Conservation (phyloP, 2,888 invertebrate species). For the Cantharis flavilabris region DNA sequence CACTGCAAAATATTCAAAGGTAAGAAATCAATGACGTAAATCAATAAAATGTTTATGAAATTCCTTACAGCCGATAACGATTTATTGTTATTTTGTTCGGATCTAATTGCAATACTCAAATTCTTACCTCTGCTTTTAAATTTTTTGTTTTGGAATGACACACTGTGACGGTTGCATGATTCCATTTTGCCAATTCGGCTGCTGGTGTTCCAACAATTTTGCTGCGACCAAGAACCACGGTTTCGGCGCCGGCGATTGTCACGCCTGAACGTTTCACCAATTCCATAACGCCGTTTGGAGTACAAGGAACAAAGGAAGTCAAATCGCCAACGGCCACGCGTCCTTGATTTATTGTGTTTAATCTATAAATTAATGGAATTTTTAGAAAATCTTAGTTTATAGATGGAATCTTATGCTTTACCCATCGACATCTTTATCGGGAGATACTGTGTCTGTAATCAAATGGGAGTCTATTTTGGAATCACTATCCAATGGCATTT, state of each 20-base stretch:
- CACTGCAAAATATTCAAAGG: slow-evolving; percentile 43
- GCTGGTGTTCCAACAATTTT: slow-evolving; percentile 98
- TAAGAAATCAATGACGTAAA: not conserved
- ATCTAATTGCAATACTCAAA: not conserved
- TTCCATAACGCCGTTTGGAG: slow-evolving; percentile 94
- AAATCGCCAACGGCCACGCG: slow-evolving; percentile 88
- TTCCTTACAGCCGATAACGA: not conserved
- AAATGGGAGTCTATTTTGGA: slow-evolving; percentile 83
- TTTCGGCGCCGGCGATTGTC: slow-evolving; percentile 78
- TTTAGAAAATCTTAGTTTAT: too few relatives aligned
- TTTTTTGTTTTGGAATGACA: slow-evolving; percentile 95
- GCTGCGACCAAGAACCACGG: slow-evolving; percentile 94
- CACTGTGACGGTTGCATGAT: slow-evolving; percentile 94
- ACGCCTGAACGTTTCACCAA: slow-evolving; percentile 82
- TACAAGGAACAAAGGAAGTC: slow-evolving; percentile 91
- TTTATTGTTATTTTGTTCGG: not conserved
- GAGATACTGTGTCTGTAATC: slow-evolving; percentile 85
- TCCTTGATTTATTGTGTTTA: slow-evolving; percentile 94
- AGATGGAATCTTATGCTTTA: slow-evolving; percentile 52
- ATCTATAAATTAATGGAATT: slow-evolving; percentile 49
- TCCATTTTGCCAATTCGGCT: slow-evolving; percentile 93
- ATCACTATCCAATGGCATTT: slow-evolving; percentile 90
- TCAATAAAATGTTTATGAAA: not conserved
- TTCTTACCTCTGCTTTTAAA: slow-evolving; percentile 70
- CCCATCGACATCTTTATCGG: slow-evolving; percentile 96